Evolutionary conservation across 1,140 invertebrate species (phyloP).

Genomic region (Agrilus planipennis): DNA sequence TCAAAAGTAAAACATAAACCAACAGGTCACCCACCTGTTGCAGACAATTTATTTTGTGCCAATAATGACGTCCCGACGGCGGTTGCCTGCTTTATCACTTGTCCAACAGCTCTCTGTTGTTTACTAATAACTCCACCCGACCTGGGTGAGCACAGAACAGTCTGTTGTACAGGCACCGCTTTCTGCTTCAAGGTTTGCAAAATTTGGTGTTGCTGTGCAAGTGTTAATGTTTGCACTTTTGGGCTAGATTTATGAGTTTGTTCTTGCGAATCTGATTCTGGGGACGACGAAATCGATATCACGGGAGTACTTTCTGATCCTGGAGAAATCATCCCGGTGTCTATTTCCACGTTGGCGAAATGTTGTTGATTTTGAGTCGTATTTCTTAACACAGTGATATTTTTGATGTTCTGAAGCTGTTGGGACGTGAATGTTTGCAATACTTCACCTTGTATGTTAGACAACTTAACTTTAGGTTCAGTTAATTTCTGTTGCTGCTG

Average conservation of each 20-base stretch:
- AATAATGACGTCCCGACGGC: slow-evolving; percentile 20
- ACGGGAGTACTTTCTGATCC: background rate
- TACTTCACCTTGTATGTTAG: slow-evolving; percentile 22
- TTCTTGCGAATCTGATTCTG: background rate
- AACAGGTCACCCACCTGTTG: slow-evolving; percentile 6
- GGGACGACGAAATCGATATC: background rate
- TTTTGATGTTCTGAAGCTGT: slow-evolving; percentile 28
- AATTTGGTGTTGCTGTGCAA: slow-evolving; percentile 36
- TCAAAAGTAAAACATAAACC: background rate
- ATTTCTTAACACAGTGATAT: slow-evolving; percentile 23
- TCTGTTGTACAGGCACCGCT: slow-evolving; percentile 24
- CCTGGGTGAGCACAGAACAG: slow-evolving; percentile 21
- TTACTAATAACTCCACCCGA: slow-evolving; percentile 25
- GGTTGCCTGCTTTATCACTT: slow-evolving; percentile 23
- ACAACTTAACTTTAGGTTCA: slow-evolving; percentile 8
- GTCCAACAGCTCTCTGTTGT: slow-evolving; percentile 19
- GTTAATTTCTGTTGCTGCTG: slow-evolving; percentile 13
- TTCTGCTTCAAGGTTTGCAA: slow-evolving; percentile 35
- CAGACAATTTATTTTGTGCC: slow-evolving; percentile 12
- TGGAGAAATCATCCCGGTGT: background rate
- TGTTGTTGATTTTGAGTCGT: slow-evolving; percentile 4
- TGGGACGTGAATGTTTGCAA: slow-evolving; percentile 25
- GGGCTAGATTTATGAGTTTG: no score
- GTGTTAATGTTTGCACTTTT: slow-evolving; percentile 31
- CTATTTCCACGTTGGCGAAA: background rate